Base-by-base conservation (phyloP, 2,113 vertebrate species). In the Equus quagga region DNA sequence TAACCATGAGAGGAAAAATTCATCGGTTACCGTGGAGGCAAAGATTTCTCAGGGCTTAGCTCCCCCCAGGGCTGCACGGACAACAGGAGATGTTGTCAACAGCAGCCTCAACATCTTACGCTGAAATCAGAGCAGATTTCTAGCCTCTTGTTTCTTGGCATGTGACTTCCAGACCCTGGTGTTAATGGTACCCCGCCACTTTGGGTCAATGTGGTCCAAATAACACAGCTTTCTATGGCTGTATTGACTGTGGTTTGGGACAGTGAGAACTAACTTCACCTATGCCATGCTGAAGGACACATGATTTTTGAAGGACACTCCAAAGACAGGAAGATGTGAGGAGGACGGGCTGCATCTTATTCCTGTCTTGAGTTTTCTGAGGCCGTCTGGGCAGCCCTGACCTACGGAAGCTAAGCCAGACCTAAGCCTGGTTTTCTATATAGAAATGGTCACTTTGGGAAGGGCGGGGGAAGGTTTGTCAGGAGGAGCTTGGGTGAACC, bases 311-410 rank as follows among this genome's bases (percentile, higher is more conserved):
- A 73, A 87, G 96, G 56, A 92, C 79, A 54, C 21, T 17, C 69
- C 17, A 31, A 73, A 93, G 75, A 64, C 21, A 92, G 75, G 33
- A 56, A 87, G 69, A 81, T 69, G 79, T 51, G 70, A 76, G 41
- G 78, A 93, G 13, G 41, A 89, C 73, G 33, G 51, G 49, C 58
- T 3, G 44, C 83, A 81, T 65, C 56, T 96, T 76, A 75, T 44
- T 75, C 67, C 15, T 76, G 73, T 44, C 75, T 92, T 65, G 79
- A 86, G n/a, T 85, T 92, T 97, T 92, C 80, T 4, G 12, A 89
- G 80, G 24, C 23, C 17, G 14, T 58, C 54, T 8, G 33, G 36
- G 89, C 33, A 92, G 5, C 36, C 80, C 28, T 36, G 36, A 75
- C 62, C 62, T 41, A 41, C 36, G 3, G 36, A 41, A 65, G 24